Evolutionary conservation across 2,888 invertebrate species (phyloP), one percentile per base, ranked within the genome.

Genomic region (Elaeidobius kamerunicus): DNA sequence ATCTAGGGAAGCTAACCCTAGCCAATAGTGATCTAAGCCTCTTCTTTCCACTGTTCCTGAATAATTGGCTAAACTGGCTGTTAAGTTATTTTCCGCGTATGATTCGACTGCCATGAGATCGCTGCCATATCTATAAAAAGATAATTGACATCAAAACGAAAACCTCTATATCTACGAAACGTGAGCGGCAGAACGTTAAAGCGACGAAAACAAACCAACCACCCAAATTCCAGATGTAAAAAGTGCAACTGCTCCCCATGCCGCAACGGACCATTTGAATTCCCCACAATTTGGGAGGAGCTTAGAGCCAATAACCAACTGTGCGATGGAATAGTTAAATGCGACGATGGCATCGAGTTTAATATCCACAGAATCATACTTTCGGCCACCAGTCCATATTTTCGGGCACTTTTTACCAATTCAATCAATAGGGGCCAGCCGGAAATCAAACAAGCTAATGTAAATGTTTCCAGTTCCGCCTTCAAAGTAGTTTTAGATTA

Each of bases 81-180:
- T 90, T 75, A 91, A 83, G 73, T 94, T 93, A 76, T 96, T 96
- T 78, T 96, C 94, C 59, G 82, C 80, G 73, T 88, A 92, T 34
- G 86, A 88, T 70, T 94, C 93, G 63, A 96, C 87, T 55, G 91
- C 85, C 78, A 94, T 91, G 65, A 97, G 76, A 69, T 94, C 92
- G 76, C 94, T 92, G 67, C 96, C 96, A 75, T 96, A 96, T 75
- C 96, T 95, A 73, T 54, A 76, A 75, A 53, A 23, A 9, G 9
- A 23, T 6, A 23, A 6, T 23, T 15, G 14, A 16, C 50, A 9
- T 40, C 45, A 1, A 52, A 46, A 30, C 35, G 52, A 12, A 52
- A 52, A 42, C 32, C 39, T 0, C 14, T 36, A 36, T 43, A 38
- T 12, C 12, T 38, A 2, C 43, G 36, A 11, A 38, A 16, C 12